Percentiles rank a stretch among this genome's conserved stretches.
Conservation (phyloP, 2,888 invertebrate genomes). For the Tenthredo livida region DNA sequence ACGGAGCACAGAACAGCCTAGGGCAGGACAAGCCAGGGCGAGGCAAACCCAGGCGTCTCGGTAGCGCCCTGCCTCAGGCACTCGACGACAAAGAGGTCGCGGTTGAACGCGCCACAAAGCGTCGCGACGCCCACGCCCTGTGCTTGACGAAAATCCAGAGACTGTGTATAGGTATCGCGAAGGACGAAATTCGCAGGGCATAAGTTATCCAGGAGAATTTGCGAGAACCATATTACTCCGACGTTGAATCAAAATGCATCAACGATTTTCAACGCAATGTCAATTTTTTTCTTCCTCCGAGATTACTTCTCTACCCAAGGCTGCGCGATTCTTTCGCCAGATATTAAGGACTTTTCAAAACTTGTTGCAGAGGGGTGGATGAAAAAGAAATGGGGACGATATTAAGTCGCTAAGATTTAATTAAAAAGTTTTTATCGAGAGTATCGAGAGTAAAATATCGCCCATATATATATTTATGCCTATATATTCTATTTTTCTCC, state of each 20-base stretch:
- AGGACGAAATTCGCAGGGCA: neutral
- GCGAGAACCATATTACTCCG: neutral
- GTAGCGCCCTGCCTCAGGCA: constrained; percentile 60
- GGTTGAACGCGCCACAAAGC: constrained; percentile 78
- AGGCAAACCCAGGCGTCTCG: constrained; percentile 66
- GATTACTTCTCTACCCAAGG: neutral
- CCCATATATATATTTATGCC: neutral
- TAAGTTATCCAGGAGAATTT: neutral
- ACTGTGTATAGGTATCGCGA: neutral
- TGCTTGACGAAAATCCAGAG: constrained; percentile 25
- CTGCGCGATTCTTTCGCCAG: neutral
- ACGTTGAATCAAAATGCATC: neutral
- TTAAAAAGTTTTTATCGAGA: neutral
- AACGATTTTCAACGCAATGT: neutral
- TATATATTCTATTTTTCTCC: neutral
- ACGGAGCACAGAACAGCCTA: constrained; percentile 59
- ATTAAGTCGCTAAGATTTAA: constrained; percentile 3
- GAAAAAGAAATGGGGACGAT: neutral
- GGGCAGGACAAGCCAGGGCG: constrained; percentile 57
- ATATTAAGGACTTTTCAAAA: neutral
- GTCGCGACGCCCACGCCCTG: constrained; percentile 72
- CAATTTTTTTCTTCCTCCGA: neutral
- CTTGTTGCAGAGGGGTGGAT: neutral
- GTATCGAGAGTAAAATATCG: neutral
- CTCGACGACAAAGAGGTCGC: constrained; percentile 75